Evolutionary conservation across 2,113 vertebrate genomes (phyloP).

Genomic region (Orthochromis indermauri): DNA sequence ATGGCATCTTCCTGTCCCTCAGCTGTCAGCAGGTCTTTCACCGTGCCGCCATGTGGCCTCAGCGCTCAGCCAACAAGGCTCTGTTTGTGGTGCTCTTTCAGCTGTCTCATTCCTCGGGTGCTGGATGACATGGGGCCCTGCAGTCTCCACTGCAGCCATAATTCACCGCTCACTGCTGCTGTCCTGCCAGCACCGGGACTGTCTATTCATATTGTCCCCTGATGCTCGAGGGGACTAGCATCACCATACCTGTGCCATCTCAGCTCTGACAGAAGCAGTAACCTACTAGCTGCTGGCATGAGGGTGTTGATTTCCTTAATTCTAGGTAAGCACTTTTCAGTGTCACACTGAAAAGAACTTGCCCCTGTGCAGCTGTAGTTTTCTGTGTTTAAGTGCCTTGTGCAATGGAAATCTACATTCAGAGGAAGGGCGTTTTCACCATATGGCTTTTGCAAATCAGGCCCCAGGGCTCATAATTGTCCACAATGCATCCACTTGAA

Average conservation of each 20-base stretch:
- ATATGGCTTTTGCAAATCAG: neutral
- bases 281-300: neutral
- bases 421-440: neutral
- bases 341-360: neutral
- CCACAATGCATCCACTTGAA: neutral
- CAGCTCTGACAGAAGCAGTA: neutral
- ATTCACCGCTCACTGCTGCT: slow-evolving; percentile 2
- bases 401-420: neutral
- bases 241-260: neutral
- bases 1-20: slow-evolving; percentile 31
- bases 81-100: slow-evolving; percentile 51
- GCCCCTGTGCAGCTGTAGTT: neutral
- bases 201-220: neutral
- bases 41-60: slow-evolving; percentile 36
- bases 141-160: slow-evolving; percentile 46
- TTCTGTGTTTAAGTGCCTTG: neutral
- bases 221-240: neutral
- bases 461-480: neutral
- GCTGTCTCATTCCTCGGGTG: slow-evolving; percentile 70
- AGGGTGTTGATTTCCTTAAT: neutral
- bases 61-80: slow-evolving; percentile 40
- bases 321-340: neutral
- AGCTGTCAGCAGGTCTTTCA: slow-evolving; percentile 59
- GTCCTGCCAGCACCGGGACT: neutral
- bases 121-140: slow-evolving; percentile 44